These are phyloP conservation scores for Atherinosoma microstoma DNA, from an alignment of 2,797 vertebrate species.

Conservation along the genomic window DNA sequence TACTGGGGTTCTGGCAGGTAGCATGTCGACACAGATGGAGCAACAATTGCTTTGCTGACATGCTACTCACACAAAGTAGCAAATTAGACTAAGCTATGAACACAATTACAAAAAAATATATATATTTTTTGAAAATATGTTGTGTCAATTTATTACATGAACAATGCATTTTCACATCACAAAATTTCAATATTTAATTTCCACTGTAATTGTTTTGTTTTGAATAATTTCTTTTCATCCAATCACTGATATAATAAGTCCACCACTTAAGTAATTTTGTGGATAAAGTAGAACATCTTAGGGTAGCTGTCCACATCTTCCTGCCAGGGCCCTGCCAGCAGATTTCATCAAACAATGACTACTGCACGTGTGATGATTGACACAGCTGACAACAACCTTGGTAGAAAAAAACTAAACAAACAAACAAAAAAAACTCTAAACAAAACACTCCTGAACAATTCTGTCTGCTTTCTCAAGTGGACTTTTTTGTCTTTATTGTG, in stretches of 20 bases:
- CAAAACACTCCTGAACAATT: background rate
- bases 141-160: too few species aligned
- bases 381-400: constrained; percentile 9
- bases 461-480: background rate
- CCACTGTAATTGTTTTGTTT: too few species aligned
- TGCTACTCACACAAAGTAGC: background rate
- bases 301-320: background rate
- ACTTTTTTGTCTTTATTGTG: background rate
- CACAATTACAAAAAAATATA: background rate
- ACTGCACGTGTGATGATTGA: constrained; percentile 2
- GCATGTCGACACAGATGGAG: background rate
- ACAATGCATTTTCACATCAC: too few species aligned
- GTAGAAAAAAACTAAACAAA: background rate
- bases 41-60: background rate
- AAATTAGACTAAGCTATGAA: background rate
- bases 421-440: background rate
- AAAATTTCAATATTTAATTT: too few species aligned
- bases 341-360: background rate
- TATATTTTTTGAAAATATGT: background rate
- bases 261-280: too few species aligned
- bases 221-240: too few species aligned
- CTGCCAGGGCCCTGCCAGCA: background rate
- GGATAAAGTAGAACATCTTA: background rate
- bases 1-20: constrained; percentile 2
- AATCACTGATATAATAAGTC: too few species aligned